A percentile compares a stretch with the other conserved stretches of the same genome.
These are phyloP conservation scores for Tiliacea citrago DNA, from an alignment of 2,888 invertebrate genomes.

Conservation along the genomic window DNA sequence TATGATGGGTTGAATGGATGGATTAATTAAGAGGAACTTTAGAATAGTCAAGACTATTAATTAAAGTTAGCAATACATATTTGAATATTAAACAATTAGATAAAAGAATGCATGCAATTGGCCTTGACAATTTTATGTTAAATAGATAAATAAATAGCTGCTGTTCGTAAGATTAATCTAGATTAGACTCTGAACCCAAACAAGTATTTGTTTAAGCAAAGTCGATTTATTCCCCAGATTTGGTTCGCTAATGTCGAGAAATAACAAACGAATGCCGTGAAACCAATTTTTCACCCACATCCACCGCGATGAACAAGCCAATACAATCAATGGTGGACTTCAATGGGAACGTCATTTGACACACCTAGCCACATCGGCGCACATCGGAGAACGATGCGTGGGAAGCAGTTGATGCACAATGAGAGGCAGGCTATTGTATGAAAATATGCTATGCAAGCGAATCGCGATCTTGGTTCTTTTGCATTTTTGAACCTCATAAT, in stretches of 20 bases:
- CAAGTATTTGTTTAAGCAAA: background rate
- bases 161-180: background rate
- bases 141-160: too few species aligned
- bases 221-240: background rate
- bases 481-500: background rate
- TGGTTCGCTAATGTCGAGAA: background rate
- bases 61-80: background rate
- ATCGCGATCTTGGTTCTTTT: conserved; percentile 2
- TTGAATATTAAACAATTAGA: too few species aligned
- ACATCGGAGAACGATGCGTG: conserved; percentile 49
- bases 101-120: background rate
- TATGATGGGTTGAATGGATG: too few species aligned
- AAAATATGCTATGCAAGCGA: conserved; percentile 29
- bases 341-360: conserved; percentile 54
- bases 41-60: background rate
- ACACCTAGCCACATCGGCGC: conserved; percentile 36
- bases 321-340: conserved; percentile 43
- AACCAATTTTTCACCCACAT: conserved; percentile 45
- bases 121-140: too few species aligned
- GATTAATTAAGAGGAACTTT: background rate
- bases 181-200: background rate
- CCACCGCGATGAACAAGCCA: conserved; percentile 11
- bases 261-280: conserved; percentile 6
- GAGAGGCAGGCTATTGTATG: conserved; percentile 41
- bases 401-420: conserved; percentile 45